A percentile compares a stretch with the other conserved stretches of the same genome.
These are phyloP conservation scores for Wasmannia auropunctata DNA, from an alignment of 1,140 invertebrate genomes.

Conservation along the genomic window DNA sequence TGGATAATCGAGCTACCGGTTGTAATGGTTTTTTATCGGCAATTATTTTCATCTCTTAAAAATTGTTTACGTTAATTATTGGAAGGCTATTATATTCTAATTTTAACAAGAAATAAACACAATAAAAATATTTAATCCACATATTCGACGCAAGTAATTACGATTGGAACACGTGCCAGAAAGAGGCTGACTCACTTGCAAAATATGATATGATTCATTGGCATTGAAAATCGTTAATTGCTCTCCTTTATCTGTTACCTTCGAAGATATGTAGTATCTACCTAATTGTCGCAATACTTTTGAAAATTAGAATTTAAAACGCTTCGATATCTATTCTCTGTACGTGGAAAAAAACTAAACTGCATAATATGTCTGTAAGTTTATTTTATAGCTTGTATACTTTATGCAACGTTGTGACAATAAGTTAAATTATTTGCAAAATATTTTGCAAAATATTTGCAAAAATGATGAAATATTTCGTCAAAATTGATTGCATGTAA, in stretches of 20 bases:
- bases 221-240: slow-evolving; percentile 47
- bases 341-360: too few relatives aligned
- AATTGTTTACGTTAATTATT: background rate
- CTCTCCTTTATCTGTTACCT: background rate
- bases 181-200: slow-evolving; percentile 40
- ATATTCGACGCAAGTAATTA: slow-evolving; percentile 12
- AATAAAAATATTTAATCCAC: too few relatives aligned
- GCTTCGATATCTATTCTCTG: background rate
- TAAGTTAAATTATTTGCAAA: background rate
- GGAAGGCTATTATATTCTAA: background rate
- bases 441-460: background rate
- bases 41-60: background rate
- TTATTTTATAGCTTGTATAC: background rate
- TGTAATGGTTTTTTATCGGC: background rate
- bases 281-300: background rate
- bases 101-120: background rate
- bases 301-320: slow-evolving; percentile 7
- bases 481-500: background rate
- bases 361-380: too few relatives aligned
- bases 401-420: background rate
- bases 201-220: slow-evolving; percentile 34
- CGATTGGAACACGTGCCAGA: background rate
- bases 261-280: background rate
- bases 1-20: background rate
- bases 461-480: background rate